Evolutionary conservation across 1,140 invertebrate species (phyloP), one percentile per base, ranked within the genome.

Genomic region (Euwallacea fornicatus): DNA sequence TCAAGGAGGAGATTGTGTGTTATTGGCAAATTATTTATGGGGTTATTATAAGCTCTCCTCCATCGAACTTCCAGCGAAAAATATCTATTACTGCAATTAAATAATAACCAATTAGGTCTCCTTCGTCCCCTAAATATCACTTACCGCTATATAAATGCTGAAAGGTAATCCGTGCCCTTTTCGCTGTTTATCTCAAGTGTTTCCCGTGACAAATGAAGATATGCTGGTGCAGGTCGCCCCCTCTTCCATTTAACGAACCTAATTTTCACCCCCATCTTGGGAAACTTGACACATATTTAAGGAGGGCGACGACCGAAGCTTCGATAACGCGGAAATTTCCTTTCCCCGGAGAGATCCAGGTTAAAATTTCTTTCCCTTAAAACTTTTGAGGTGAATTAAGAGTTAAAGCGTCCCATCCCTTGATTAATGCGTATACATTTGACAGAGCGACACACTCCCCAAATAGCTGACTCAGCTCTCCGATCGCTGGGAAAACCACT

Each of bases 191-290:
- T 62, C 42, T 62, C 33, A 47, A 62, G 42, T 62, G 43, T 62
- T 50, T 42, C 60, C 60, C n/a, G 42, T 62, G 42, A 62, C 60
- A 62, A 62, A 62, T 62, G 60, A 62, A 62, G 60, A 62, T 62
- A 15, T 46, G n/a, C 42, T 43, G 11, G 42, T n/a, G 43, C 21
- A 43, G n/a, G 8, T 47, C 42, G 13, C 60, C 42, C 60, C 43
- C 46, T 33, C 13, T 42, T 50, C 58, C 9, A 47, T 16, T 62
- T 62, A 62, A 62, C 43, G 60, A 62, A 62, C 60, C 60, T 62
- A 62, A 62, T 62, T 62, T 62, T 62, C 60, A 62, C 60, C 60
- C 60, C 42, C 60, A 46, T 62, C 60, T 50, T 62, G 60, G n/a
- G n/a, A 47, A 33, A 42, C 41, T 46, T 62, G 60, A 62, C 60